Percentiles rank a stretch among this genome's conserved stretches.
phyloP scores from a whole-genome alignment of 1,140 invertebrate species.

The Pteromalus puparum region DNA sequence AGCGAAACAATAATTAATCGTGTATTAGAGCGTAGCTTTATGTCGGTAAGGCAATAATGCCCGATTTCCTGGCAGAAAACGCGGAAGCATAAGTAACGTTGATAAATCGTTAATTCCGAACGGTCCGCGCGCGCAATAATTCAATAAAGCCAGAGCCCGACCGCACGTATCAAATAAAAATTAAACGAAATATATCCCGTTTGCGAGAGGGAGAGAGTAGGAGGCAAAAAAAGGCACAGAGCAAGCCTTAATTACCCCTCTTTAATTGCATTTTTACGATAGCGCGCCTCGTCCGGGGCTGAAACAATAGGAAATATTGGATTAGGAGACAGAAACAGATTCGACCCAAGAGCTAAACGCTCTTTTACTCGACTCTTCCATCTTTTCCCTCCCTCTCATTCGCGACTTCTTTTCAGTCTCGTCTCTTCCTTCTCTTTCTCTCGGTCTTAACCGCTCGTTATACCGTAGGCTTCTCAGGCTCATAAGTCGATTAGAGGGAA shows the following conservation, averaged over 20 bases:
- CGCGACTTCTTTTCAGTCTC: not conserved
- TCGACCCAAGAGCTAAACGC: not conserved
- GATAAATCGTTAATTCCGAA: not conserved
- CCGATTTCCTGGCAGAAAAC: not conserved
- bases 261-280: slow-evolving; percentile 42
- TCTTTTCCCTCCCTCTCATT: not conserved
- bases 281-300: not conserved
- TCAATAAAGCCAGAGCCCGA: not conserved
- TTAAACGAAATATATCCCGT: not conserved
- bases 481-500: slow-evolving; percentile 52
- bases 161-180: slow-evolving; percentile 23
- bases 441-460: slow-evolving; percentile 33
- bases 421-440: slow-evolving; percentile 2
- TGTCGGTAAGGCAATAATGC: not conserved
- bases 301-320: slow-evolving; percentile 31
- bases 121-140: not conserved
- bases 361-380: not conserved
- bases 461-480: slow-evolving; percentile 44
- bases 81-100: not conserved
- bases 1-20: not conserved
- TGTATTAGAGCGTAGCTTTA: not conserved
- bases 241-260: slow-evolving; percentile 11
- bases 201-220: not conserved
- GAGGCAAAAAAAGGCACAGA: not conserved
- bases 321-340: slow-evolving; percentile 39